Evolutionary conservation across 2,113 vertebrate genomes (phyloP).

Genomic region (Varanus komodoensis): DNA sequence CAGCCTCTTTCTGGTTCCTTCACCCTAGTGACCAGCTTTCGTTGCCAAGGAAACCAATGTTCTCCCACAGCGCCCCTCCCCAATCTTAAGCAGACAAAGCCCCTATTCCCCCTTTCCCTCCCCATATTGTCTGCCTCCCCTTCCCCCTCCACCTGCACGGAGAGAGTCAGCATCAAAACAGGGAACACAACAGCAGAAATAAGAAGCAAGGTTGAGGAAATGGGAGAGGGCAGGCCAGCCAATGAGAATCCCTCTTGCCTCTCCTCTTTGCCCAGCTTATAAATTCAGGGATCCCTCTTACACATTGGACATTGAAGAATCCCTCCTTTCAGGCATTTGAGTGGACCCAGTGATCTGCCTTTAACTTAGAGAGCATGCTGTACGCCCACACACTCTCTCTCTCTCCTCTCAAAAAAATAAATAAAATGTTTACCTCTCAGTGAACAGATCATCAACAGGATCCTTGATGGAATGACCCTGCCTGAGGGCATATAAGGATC

Average conservation of each 20-base stretch:
- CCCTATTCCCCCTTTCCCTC: slow-evolving; percentile 44
- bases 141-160: slow-evolving; percentile 22
- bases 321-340: not conserved
- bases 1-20: slow-evolving; percentile 37
- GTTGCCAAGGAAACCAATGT: slow-evolving; percentile 70
- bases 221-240: not conserved
- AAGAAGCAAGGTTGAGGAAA: not conserved
- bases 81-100: slow-evolving; percentile 72
- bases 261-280: not conserved
- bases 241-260: not conserved
- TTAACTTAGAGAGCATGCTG: not conserved
- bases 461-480: not conserved
- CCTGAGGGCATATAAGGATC: not conserved
- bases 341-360: not conserved
- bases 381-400: not conserved
- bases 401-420: too few species aligned
- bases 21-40: slow-evolving; percentile 64
- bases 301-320: not conserved
- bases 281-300: not conserved
- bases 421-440: not conserved
- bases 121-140: not conserved
- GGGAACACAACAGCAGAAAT: slow-evolving; percentile 12
- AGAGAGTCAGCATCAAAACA: slow-evolving; percentile 3
- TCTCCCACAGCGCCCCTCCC: slow-evolving; percentile 49
- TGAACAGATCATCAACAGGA: not conserved